Conservation (phyloP, 1,140 invertebrate genomes). For the Aphelenchoides avenae region DNA sequence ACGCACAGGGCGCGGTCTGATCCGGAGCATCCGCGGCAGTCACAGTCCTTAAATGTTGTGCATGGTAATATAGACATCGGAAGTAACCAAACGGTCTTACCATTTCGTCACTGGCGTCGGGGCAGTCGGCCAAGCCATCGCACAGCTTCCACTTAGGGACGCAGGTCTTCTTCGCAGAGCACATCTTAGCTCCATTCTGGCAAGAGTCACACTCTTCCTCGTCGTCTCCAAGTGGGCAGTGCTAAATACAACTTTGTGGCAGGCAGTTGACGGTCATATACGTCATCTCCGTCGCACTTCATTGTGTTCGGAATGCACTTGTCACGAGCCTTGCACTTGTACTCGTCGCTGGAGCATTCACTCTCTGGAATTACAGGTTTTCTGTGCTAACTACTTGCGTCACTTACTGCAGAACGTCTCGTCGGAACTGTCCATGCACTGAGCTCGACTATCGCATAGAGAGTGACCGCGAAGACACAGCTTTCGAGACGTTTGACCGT, state of each 20-base stretch:
- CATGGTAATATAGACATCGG: background rate
- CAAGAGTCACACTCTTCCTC: conserved; percentile 30
- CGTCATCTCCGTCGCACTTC: conserved; percentile 38
- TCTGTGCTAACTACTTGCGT: too few species aligned
- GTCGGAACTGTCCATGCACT: conserved; percentile 35
- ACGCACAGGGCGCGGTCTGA: conserved; percentile 23
- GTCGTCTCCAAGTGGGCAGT: conserved; percentile 37
- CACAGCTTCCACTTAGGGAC: conserved; percentile 43
- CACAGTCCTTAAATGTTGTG: conserved; percentile 37
- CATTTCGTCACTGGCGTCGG: conserved; percentile 32
- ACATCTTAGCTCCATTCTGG: conserved; percentile 25
- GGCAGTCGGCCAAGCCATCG: conserved; percentile 37
- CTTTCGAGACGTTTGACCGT: background rate
- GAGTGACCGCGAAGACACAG: conserved; percentile 25
- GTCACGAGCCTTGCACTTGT: conserved; percentile 16
- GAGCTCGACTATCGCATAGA: conserved; percentile 29
- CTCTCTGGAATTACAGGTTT: too few species aligned
- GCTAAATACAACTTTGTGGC: too few species aligned
- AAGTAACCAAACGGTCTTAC: conserved; percentile 4
- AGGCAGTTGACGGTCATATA: too few species aligned
- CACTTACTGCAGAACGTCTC: conserved; percentile 42
- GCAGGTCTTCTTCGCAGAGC: conserved; percentile 15
- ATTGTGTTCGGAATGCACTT: conserved; percentile 29
- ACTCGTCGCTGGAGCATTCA: conserved; percentile 17
- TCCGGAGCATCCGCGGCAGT: conserved; percentile 33